Evolutionary conservation across 2,888 invertebrate genomes (phyloP).

Genomic region (Bembecia ichneumoniformis): DNA sequence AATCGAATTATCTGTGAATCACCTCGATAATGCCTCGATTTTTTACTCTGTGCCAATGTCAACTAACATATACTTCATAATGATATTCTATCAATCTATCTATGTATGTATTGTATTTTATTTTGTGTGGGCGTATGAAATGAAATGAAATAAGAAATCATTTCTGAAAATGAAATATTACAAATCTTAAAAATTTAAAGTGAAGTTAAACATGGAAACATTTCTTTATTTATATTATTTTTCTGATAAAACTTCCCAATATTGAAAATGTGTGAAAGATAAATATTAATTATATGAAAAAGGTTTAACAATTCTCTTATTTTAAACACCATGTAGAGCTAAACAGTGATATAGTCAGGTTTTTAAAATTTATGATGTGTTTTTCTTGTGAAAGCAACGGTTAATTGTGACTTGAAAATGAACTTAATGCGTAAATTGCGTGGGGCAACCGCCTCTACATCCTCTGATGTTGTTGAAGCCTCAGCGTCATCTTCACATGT

Average conservation of each 20-base stretch:
- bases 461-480: slow-evolving; percentile 71
- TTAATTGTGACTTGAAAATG: slow-evolving; percentile 64
- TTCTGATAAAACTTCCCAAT: background rate
- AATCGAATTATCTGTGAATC: too few species aligned
- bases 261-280: background rate
- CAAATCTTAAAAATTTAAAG: background rate
- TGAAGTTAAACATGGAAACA: background rate
- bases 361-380: background rate
- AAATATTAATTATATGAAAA: background rate
- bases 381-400: background rate
- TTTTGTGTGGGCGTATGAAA: background rate
- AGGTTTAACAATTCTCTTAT: background rate
- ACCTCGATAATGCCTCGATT: too few species aligned
- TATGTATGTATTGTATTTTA: background rate
- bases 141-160: background rate
- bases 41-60: too few species aligned
- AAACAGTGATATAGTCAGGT: background rate
- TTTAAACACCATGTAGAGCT: background rate
- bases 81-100: too few species aligned
- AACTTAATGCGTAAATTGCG: slow-evolving; percentile 95
- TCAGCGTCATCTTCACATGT: slow-evolving; percentile 81
- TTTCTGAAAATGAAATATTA: background rate
- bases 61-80: too few species aligned
- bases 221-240: background rate
- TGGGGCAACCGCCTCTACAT: slow-evolving; percentile 59